These are phyloP conservation scores for Luperina testacea DNA, from an alignment of 2,888 invertebrate species.

Conservation along the genomic window DNA sequence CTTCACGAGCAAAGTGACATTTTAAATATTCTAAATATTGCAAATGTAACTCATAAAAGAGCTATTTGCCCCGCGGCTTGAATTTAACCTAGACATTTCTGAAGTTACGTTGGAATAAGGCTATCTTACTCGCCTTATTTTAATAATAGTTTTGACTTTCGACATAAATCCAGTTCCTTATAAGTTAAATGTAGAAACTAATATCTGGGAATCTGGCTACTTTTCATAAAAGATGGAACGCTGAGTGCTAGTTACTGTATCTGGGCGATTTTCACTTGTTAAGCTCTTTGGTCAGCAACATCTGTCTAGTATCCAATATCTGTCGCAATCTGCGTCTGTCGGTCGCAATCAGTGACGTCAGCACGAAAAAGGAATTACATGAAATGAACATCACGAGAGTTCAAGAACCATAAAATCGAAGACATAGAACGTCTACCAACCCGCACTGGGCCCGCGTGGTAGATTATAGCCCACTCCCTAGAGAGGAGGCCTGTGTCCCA, in stretches of 20 bases:
- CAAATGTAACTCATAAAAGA: neutral
- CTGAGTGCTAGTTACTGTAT: constrained; percentile 35
- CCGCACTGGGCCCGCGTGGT: neutral
- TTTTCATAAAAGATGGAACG: constrained; percentile 31
- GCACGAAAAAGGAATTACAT: constrained; percentile 32
- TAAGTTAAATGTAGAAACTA: constrained; percentile 20
- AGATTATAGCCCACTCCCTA: neutral
- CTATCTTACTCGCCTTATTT: constrained; percentile 22
- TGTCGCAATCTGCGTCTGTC: constrained; percentile 40
- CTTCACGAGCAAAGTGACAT: neutral
- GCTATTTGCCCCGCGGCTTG: neutral
- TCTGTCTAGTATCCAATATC: constrained; percentile 50
- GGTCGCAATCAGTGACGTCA: constrained; percentile 18
- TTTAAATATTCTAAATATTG: constrained; percentile 12
- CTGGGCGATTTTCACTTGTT: constrained; percentile 46
- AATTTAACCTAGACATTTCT: constrained; percentile 1
- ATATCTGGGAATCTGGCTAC: constrained; percentile 25
- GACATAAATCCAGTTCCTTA: constrained; percentile 3
- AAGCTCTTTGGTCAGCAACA: constrained; percentile 39
- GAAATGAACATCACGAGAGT: constrained; percentile 19
- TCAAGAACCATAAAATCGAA: neutral
- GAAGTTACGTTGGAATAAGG: neutral
- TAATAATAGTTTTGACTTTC: constrained; percentile 13
- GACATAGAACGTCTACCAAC: neutral
- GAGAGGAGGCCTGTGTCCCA: neutral